These are phyloP conservation scores for Pseudachorutes palmiensis DNA, from an alignment of 1,140 invertebrate species.

Conservation along the genomic window DNA sequence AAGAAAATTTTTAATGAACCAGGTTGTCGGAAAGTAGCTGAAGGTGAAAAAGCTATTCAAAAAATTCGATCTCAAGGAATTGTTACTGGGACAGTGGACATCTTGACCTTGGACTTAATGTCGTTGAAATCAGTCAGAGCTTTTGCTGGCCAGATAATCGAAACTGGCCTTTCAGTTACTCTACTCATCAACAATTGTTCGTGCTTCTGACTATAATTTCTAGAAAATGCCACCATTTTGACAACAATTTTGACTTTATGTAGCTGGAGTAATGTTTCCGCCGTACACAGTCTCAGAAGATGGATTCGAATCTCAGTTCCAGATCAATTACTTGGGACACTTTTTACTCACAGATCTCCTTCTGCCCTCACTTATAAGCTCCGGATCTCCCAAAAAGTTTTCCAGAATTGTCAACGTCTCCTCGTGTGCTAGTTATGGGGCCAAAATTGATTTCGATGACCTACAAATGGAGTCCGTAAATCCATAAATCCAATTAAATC, in stretches of 20 bases:
- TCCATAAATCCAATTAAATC: no score
- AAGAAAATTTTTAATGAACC: conserved; percentile 46
- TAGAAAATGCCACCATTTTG: background rate
- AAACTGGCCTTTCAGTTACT: conserved; percentile 55
- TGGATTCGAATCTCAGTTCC: conserved; percentile 72
- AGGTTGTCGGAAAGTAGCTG: conserved; percentile 51
- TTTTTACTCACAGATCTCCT: conserved; percentile 76
- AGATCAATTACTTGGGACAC: conserved; percentile 77
- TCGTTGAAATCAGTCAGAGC: conserved; percentile 62
- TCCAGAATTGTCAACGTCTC: conserved; percentile 78
- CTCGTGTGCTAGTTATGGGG: conserved; percentile 65
- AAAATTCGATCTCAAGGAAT: conserved; percentile 49
- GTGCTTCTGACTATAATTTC: conserved; percentile 24
- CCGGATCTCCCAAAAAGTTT: conserved; percentile 27
- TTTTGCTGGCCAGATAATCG: conserved; percentile 61
- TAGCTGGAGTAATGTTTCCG: conserved; percentile 77
- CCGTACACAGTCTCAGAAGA: conserved; percentile 66
- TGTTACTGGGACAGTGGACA: conserved; percentile 44
- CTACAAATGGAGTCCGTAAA: conserved; percentile 10
- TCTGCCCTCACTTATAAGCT: conserved; percentile 53
- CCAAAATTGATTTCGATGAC: conserved; percentile 46
- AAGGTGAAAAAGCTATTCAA: conserved; percentile 51
- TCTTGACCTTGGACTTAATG: conserved; percentile 52
- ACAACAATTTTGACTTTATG: background rate
- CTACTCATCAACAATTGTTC: conserved; percentile 73